Evolutionary conservation across 2,888 invertebrate species (phyloP), one percentile per base, ranked within the genome.

Genomic region (Catocala sponsa): DNA sequence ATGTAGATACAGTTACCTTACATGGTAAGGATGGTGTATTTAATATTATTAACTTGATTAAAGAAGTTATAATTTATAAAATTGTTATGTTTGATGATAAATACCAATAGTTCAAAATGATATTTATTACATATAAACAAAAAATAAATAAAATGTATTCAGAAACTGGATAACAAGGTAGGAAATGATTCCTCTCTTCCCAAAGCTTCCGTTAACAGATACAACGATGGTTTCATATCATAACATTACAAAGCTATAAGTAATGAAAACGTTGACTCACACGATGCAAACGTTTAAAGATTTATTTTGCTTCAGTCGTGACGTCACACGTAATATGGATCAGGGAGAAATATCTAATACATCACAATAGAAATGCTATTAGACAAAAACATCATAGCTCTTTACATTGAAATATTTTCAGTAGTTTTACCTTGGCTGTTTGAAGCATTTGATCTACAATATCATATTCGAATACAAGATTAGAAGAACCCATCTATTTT

Each of bases 281-380:
- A 12, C 12, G 12, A 25, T 47, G 15, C 33, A 53, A 42, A 43
- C 55, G 47, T 41, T 32, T 4, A 62, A 53, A 43, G 68, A 68
- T 61, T 68, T 74, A 76, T 74, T 71, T 74, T 56, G 61, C 63
- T 65, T 44, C 53, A 54, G n/a, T n/a, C 35, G 58, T 74, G 74
- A 76, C 74, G 74, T 74, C 74, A 74, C 48, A 35, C 47, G 43
- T 38, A 59, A 62, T 62, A 56, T 65, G 33, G 71, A 62, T 59
- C 68, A 74, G 59, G 52, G 53, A 53, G 74, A 74, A 76, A 70
- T 67, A 11, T 15, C 50, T 52, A 53, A 51, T 53, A 56, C 32
- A 62, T 59, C 53, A 61, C 15, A 38, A 38, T 9, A 11, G 2
- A 35, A 43, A 42, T 10, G 25, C 11, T 11, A 42, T 38, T 38